Evolutionary conservation across 2,797 vertebrate genomes (phyloP).

Genomic region (Vireo griseus): DNA sequence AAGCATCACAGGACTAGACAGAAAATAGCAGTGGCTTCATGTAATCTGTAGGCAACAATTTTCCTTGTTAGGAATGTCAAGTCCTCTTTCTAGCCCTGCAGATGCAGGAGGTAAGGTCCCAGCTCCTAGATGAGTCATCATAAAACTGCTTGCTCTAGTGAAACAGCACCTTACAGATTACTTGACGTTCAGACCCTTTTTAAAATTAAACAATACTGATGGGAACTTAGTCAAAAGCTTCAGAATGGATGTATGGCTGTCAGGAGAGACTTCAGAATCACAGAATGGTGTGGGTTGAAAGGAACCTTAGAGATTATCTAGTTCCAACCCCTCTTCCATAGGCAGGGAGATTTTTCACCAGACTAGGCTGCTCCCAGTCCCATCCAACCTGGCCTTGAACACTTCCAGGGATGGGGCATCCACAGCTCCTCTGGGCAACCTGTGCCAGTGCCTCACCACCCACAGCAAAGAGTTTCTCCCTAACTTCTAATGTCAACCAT

Average conservation of each 20-base stretch:
- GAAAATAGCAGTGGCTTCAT: background rate
- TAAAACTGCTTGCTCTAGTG: background rate
- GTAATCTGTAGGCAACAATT: background rate
- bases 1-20: background rate
- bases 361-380: background rate
- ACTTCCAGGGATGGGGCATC: background rate
- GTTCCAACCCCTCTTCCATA: background rate
- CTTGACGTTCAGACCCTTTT: background rate
- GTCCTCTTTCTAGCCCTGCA: background rate
- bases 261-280: background rate
- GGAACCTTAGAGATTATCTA: background rate
- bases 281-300: background rate
- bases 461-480: background rate
- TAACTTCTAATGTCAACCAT: background rate
- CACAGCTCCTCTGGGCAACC: background rate
- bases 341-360: background rate
- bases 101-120: background rate
- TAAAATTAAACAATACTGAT: background rate
- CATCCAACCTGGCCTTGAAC: background rate
- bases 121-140: background rate
- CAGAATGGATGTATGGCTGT: background rate
- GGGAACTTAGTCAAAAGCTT: background rate
- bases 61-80: background rate
- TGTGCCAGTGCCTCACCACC: background rate
- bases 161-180: background rate